Evolutionary conservation across 2,888 invertebrate genomes (phyloP), one percentile per base, ranked within the genome.

Genomic region (Eilema sororculum): DNA sequence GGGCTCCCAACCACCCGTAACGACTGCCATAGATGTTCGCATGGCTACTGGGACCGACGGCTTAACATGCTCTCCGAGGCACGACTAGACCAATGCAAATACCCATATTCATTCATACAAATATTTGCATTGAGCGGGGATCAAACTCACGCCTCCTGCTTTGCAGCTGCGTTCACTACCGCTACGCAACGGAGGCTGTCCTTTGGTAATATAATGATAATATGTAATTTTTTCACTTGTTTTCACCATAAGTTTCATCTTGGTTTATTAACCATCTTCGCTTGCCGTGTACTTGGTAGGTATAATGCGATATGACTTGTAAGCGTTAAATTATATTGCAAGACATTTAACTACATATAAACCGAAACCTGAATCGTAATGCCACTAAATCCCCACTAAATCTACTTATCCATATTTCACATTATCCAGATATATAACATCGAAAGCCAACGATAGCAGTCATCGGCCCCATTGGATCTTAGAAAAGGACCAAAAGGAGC

Each of bases 401-500:
- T 60, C 59, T 59, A 28, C 52, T 65, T 69, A 65, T 65, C 12
- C 30, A 69, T 69, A 65, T 69, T 52, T 57, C 41, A 68, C 41
- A 68, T 41, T 28, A 62, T 30, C 30, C 24, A 58, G 46, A 46
- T 68, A 46, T 68, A 46, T 59, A 69, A 46, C 24, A 63, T 71
- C 66, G 37, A 52, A 65, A 24, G 24, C 37, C 59, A 33, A 28
- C 67, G 52, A 62, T 71, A 52, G 30, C 59, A 13, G 46, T 61
- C 65, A 33, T 65, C n/a, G 37, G 30, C 59, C n/a, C 56, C 58
- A 41, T 9, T 64, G 56, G 57, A 68, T 61, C 67, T 61, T 41
- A 61, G 61, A 33, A 72, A 78, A 78, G 72, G 65, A 59, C 22
- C 66, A 58, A 59, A 66, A 66, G 22, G 58, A 41, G 24, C 58